Base-by-base conservation (phyloP, 2,113 vertebrate species). In the Corvus moneduloides region DNA sequence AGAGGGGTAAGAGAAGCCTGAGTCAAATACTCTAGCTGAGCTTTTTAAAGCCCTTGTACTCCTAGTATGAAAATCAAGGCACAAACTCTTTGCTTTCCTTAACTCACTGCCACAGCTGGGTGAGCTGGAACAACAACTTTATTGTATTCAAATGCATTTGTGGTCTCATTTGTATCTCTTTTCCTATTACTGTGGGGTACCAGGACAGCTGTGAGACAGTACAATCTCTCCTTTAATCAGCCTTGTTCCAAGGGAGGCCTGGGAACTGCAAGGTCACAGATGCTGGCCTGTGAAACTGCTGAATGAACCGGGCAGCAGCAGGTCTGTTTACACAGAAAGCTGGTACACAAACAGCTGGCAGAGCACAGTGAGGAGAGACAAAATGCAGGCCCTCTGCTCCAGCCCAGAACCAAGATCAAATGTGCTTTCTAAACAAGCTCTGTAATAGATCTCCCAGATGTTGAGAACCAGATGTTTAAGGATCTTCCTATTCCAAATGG, bases 261-360 rank as follows among this genome's bases (percentile, higher is more conserved):
- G 87, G 78, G 71, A 86, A 88, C 56, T n/a, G 75, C 91, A 91
- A 91, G 75, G 86, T 96, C 84, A 72, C 67, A 66, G 85, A 64
- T 39, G 48, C 41, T 3, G 19, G 21, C 52, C 79, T 93, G 75
- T 79, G 90, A 88, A 92, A 88, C 61, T 66, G 84, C 68, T 61
- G 90, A 89, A 74, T 84, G 75, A 68, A 72, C 49, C 43, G 41
- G 62, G 77, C 73, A 84, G 79, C 79, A 93, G 63, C 73, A 92
- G 75, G 56, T 66, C 69, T 89, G 84, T 86, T 84, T 91, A 55
- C 55, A 59, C 32, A 51, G 86, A 73, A 63, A 91, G 72, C 61
- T 87, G 87, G 68, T 90, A 56, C 72, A 62, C 63, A 86, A 77
- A 80, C 62, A 75, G 75, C 79, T 80, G 82, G 78, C 68, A 91